Conservation (phyloP, 2,888 invertebrate genomes). For the Koerneria pararmatus region DNA sequence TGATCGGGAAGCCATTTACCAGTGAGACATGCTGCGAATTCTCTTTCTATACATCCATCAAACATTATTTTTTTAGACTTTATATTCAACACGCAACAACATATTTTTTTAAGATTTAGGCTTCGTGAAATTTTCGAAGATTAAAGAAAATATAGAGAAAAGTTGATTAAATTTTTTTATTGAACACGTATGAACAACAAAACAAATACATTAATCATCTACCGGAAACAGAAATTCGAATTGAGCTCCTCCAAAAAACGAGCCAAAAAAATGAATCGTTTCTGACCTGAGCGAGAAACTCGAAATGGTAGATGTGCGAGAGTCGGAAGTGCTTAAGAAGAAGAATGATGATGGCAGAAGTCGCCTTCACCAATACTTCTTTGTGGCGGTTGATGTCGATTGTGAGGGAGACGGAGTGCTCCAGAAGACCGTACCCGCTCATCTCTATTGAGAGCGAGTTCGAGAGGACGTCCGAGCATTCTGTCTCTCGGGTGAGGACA, state of each 20-base stretch:
- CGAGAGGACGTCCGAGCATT: slow-evolving; percentile 55
- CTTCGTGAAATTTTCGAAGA: no score
- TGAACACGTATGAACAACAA: no score
- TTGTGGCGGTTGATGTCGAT: slow-evolving; percentile 97
- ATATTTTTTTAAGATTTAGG: no score
- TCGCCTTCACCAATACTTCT: slow-evolving; percentile 78
- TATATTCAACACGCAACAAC: no score
- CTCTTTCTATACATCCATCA: no score
- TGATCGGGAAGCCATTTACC: slow-evolving; percentile 95
- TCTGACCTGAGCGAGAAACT: slow-evolving; percentile 23
- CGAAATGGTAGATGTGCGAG: slow-evolving; percentile 94
- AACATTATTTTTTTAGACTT: no score
- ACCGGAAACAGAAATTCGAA: no score
- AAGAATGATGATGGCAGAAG: slow-evolving; percentile 81
- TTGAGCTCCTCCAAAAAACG: no score
- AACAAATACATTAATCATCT: no score
- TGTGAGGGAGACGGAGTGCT: slow-evolving; percentile 67
- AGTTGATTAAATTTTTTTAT: no score
- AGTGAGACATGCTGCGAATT: slow-evolving; percentile 21
- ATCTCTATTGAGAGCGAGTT: slow-evolving; percentile 52
- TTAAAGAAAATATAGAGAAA: no score
- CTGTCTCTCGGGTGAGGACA: slow-evolving; percentile 72
- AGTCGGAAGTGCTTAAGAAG: slow-evolving; percentile 92
- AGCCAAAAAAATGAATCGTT: no score
- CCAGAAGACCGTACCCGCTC: slow-evolving; percentile 42